Percentiles rank a stretch among this genome's conserved stretches.
These are phyloP conservation scores for Drosophila birchii DNA, from an alignment of 2,888 invertebrate genomes.

Conservation along the genomic window DNA sequence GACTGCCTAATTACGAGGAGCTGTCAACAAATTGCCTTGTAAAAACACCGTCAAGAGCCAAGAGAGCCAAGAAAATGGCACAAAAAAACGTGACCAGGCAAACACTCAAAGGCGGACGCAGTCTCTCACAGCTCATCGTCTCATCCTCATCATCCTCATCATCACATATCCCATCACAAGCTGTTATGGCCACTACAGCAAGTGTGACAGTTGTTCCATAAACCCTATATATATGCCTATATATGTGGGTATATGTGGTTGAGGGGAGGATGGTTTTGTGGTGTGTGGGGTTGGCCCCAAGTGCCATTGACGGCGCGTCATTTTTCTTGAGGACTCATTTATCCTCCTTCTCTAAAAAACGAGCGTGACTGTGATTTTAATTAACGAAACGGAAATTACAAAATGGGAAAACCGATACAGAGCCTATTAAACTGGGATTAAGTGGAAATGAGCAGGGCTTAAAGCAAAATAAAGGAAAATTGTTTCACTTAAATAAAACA, in stretches of 20 bases:
- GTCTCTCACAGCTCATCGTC: conserved; percentile 20
- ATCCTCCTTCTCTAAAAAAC: conserved; percentile 51
- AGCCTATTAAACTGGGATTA: conserved; percentile 14
- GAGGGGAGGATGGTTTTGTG: conserved; percentile 11
- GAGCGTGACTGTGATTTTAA: conserved; percentile 24
- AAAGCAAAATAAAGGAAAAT: background rate
- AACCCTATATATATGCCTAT: background rate
- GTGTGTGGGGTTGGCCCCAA: conserved; percentile 32
- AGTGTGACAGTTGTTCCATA: conserved; percentile 42
- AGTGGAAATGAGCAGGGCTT: conserved; percentile 11
- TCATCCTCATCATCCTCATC: conserved; percentile 30
- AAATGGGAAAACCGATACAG: conserved; percentile 5
- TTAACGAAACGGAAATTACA: conserved; percentile 26
- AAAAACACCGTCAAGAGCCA: conserved; percentile 22
- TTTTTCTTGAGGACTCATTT: conserved; percentile 76
- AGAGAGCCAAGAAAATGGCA: conserved; percentile 33
- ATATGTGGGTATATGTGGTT: background rate
- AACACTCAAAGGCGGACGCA: conserved; percentile 23
- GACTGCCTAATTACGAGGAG: conserved; percentile 67
- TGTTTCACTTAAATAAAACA: too few species aligned
- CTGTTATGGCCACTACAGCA: conserved; percentile 53
- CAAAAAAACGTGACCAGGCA: conserved; percentile 67
- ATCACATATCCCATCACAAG: conserved; percentile 49
- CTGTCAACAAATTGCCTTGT: conserved; percentile 62
- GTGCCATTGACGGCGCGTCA: conserved; percentile 74